Evolutionary conservation across 2,113 vertebrate species (phyloP), one percentile per base, ranked within the genome.

Genomic region (Sceloporus undulatus): DNA sequence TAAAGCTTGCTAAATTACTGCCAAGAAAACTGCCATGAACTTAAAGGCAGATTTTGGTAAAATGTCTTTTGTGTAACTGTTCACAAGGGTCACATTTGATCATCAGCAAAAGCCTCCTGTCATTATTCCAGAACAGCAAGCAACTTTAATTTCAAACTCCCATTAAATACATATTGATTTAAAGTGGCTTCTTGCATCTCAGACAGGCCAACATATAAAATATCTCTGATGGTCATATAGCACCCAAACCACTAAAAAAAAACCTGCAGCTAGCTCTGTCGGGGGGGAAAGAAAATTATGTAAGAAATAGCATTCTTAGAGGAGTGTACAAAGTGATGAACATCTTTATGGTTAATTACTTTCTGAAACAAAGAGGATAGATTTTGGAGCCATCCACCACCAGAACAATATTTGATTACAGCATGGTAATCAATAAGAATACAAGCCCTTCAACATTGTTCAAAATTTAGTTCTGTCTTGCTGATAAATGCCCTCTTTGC

Each of bases 91-190:
- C 27, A 85, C 73, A 89, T 62, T 87, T 9, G 83, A 59, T n/a
- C 75, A 1, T 23, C 89, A 85, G 87, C 82, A 90, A 75, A 73
- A 79, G 66, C 2, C 78, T 92, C 87, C 9, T 11, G 56, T 81
- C 52, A 80, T 9, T 90, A 82, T 38, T 18, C 88, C 77, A 91
- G 86, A 90, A 89, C 79, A 19, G 54, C 52, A 82, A 89, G 88
- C 71, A 88, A 89, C 2, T 16, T 88, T 92, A 11, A 91, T 23
- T 8, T 92, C 2, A 81, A 86, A 90, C 34, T 79, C 19, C 23
- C 21, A 89, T 91, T 92, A 79, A 88, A 66, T 18, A 86, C 90
- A 76, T 73, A n/a, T 68, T 81, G 78, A 76, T 79, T 92, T 86
- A 93, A 91, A 18, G 56, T 75, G 90, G 85, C 4, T 70, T 16